phyloP scores from a whole-genome alignment of 2,888 invertebrate species.

The Chorisops tibialis region DNA sequence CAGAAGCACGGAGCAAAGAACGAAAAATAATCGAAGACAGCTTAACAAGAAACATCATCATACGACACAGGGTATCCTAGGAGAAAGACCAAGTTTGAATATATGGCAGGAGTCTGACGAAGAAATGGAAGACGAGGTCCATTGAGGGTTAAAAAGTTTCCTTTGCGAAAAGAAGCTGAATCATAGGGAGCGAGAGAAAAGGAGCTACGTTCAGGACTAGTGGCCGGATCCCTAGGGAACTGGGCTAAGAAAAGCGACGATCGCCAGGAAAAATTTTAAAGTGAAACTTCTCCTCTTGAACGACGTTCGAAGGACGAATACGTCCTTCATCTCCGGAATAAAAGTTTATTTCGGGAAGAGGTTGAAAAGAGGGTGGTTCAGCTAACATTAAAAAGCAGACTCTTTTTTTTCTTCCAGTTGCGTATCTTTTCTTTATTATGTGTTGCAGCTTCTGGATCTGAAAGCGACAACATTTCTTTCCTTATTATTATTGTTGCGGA shows the following conservation, averaged over 20 bases:
- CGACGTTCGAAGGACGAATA: neutral
- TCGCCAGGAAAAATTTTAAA: slow-evolving; percentile 9
- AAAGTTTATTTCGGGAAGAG: neutral
- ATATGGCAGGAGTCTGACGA: too few species aligned
- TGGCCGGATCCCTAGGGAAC: neutral
- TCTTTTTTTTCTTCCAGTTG: neutral
- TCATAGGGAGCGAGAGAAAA: neutral
- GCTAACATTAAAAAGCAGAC: slow-evolving; percentile 13
- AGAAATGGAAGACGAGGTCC: neutral
- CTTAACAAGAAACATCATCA: neutral
- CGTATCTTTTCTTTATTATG: slow-evolving; percentile 4
- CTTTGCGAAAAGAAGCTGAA: neutral
- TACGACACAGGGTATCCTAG: too few species aligned
- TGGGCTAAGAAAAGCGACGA: slow-evolving; percentile 2
- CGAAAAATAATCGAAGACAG: neutral
- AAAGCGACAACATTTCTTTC: slow-evolving; percentile 18
- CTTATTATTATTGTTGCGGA: slow-evolving; percentile 18
- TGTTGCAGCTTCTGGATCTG: too few species aligned
- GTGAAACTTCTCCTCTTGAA: slow-evolving; percentile 1
- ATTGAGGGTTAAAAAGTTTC: slow-evolving; percentile 5
- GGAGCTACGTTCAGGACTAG: neutral
- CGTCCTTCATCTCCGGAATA: neutral
- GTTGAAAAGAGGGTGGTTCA: neutral
- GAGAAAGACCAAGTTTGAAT: too few species aligned
- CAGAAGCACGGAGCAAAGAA: neutral